Base-by-base conservation (phyloP, 1,140 invertebrate genomes). In the Glossosoma conforme region DNA sequence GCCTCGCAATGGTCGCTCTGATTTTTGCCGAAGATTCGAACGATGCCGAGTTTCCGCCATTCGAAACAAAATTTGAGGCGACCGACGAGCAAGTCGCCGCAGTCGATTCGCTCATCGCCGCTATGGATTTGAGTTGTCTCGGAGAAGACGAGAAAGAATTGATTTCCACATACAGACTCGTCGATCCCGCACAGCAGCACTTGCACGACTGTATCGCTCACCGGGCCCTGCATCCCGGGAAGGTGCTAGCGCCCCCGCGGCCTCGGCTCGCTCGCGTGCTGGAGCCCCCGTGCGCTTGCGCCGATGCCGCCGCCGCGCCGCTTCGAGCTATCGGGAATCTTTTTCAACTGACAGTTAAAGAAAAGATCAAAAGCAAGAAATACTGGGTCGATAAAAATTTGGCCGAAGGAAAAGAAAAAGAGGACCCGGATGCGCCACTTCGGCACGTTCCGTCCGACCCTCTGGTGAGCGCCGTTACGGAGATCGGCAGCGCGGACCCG, bases 11-110 rank as follows among this genome's bases (percentile, higher is more conserved):
- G 65, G 48, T 61, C 44, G 61, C 44, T 20, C 55, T 75, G 20
- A 67, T 66, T 55, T 75, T 55, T 41, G 73, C 71, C 58, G 70
- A 75, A 49, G 66, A 73, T 46, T 69, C 72, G 35, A 73, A 71
- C 52, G 59, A 66, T 49, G 70, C 73, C 66, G 54, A 62, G 24
- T 75, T 75, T 44, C 70, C 72, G 33, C 46, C 60, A 17, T 67
- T 66, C 37, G 51, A 64, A 17, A 71, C 68, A 41, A 72, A 69
- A 49, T 65, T 61, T 61, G 25, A 50, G 41, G 65, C 60, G 35
- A 63, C 49, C 20, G 50, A 67, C 49, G 65, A 71, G 47, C 69
- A 75, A 62, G 61, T 72, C 10, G 46, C 68, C 58, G 65, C 66
- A 46, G 69, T 75, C 38, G 71, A 70, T 59, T 61, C 66, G 41